Evolutionary conservation across 2,888 invertebrate genomes (phyloP), one percentile per base, ranked within the genome.

Genomic region (Ophion ventricosus): DNA sequence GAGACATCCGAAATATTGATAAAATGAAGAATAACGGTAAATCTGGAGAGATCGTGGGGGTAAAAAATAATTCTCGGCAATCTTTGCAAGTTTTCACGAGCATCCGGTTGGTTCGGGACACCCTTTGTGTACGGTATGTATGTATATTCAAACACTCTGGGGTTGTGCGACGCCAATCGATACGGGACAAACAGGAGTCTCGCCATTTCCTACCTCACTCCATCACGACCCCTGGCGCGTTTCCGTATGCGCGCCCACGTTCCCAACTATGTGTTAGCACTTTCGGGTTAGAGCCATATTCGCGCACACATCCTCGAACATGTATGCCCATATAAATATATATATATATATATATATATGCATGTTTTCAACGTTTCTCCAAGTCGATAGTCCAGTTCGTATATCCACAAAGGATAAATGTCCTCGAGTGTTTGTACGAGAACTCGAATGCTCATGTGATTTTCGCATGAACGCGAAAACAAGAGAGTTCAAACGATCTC

Each of bases 121-220:
- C 10, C 10, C 56, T 29, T n/a, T 67, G 14, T 57, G 11, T 23
- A 67, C 23, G 43, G 67, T 49, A 11, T 23, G 67, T 67, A 40
- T 23, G 29, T 76, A 67, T 67, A 76, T 77, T 49, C 56, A 73
- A 64, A 72, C 56, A 79, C n/a, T 56, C 40, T 40, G 66, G 73
- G 80, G 63, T 77, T 66, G 70, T 56, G 63, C 70, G 61, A 66
- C 66, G 82, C 78, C 72, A 78, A 82, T 82, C 82, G 82, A 82
- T 82, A 82, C 82, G 73, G 72, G 66, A 79, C 82, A 83, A 83
- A 72, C 73, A 67, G 72, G 80, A 76, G 76, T 72, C 75, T 74
- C 67, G 72, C 54, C 64, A 54, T 66, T 81, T 63, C 74, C 59
- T 69, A 69, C 35, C 63, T 67, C 66, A 23, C 66, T 66, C 80